Conservation (phyloP, 2,888 invertebrate species). For the Heliconius aoede region DNA sequence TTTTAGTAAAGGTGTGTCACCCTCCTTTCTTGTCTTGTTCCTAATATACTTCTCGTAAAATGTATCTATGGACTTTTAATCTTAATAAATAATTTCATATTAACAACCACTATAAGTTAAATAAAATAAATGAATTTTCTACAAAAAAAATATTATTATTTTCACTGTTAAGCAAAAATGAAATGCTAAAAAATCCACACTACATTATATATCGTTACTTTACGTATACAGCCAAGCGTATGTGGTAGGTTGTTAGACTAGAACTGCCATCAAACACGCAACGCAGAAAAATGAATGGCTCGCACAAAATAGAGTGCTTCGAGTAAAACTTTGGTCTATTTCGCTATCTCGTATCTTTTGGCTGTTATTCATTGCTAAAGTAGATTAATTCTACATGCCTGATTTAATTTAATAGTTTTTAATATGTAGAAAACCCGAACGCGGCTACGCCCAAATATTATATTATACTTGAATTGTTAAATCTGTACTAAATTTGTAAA, state of each 20-base stretch:
- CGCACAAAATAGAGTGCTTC: conserved; percentile 15
- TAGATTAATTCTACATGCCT: not conserved
- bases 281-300: conserved; percentile 12
- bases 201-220: not conserved
- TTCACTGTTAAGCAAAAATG: not conserved
- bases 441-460: too few relatives aligned
- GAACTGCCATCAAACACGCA: conserved; percentile 18
- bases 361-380: not conserved
- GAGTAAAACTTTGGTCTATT: conserved; percentile 10
- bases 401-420: not conserved
- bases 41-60: too few relatives aligned
- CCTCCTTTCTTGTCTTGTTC: too few relatives aligned
- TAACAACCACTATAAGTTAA: not conserved
- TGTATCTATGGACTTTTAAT: not conserved
- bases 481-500: too few relatives aligned
- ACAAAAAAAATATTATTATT: not conserved
- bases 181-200: not conserved
- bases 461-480: too few relatives aligned
- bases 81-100: not conserved
- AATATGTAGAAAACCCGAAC: not conserved
- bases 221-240: not conserved
- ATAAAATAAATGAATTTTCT: not conserved
- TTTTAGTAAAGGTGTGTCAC: too few relatives aligned
- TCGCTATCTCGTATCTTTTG: conserved; percentile 1
- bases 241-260: not conserved